Base-by-base conservation (phyloP, 2,888 invertebrate species). In the Epinotia demarniana region DNA sequence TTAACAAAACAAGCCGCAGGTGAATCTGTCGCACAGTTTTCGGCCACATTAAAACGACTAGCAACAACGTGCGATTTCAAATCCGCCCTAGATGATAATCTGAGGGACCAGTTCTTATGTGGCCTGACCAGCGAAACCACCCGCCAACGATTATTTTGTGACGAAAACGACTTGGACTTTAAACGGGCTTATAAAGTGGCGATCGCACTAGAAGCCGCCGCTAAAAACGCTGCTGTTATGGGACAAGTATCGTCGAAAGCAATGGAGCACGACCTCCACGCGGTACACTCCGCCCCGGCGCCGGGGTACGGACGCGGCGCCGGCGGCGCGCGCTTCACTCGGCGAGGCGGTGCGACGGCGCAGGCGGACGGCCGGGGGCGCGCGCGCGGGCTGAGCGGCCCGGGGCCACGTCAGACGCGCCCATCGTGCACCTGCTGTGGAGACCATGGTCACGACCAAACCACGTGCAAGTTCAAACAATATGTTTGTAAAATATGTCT, bases 1-100 rank as follows among this genome's bases (percentile, higher is more conserved):
- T 13, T n/a, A 33, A 11, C 33, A 0, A 63, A 19, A 1, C 74
- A 69, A 46, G n/a, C 12, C 16, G 18, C 12, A 2, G 43, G 62
- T 16, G 73, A 74, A 23, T 63, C 63, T 0, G 46, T 74, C 6
- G 73, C 73, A 8, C 55, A 53, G 33, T 74, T 69, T 46, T 62
- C 58, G 9, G 46, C 27, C 27, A 27, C 27, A 27, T 27, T 27
- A 27, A 27, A 27, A 27, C 27, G 27, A 11, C 12, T 46, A 46
- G 57, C 57, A 11, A 57, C 19, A 19, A 57, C 19, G 9, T 62
- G 62, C 33, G 62, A 62, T 3, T 62, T 62, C 39, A 3, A 16
- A 18, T n/a, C n/a, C n/a, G n/a, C n/a, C n/a, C n/a, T n/a, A n/a
- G n/a, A n/a, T n/a, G n/a, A n/a, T n/a, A n/a, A n/a, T n/a, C n/a